Percentiles rank a stretch among this genome's conserved stretches.
Conservation (phyloP, 2,797 vertebrate species). For the Danio choprae region DNA sequence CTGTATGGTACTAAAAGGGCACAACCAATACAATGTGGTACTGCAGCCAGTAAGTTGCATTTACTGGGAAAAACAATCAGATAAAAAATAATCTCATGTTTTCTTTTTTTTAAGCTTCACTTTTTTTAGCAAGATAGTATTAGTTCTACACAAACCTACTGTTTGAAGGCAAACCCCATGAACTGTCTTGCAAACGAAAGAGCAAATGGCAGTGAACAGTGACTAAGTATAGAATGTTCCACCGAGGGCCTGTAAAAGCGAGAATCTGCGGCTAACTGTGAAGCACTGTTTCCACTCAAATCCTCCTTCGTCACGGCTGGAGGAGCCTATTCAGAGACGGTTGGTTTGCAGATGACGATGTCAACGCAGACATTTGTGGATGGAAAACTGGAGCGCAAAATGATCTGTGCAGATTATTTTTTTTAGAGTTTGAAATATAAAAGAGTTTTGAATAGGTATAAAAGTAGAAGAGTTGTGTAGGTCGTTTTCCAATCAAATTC, state of each 20-base stretch:
- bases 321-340: slow-evolving; percentile 1
- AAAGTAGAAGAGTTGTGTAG: background rate
- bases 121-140: background rate
- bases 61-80: no score
- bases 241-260: slow-evolving; percentile 58
- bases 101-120: background rate
- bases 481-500: background rate
- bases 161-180: slow-evolving; percentile 13
- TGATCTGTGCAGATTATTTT: background rate
- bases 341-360: background rate
- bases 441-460: background rate
- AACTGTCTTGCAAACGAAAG: slow-evolving; percentile 40
- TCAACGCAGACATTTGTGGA: slow-evolving; percentile 3
- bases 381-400: slow-evolving; percentile 34
- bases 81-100: background rate
- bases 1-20: slow-evolving; percentile 46
- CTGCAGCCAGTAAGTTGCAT: background rate
- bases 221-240: slow-evolving; percentile 58
- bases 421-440: background rate
- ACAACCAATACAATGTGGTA: slow-evolving; percentile 67
- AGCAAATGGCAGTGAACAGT: background rate
- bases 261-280: slow-evolving; percentile 53
- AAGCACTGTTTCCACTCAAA: slow-evolving; percentile 58
- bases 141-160: slow-evolving; percentile 17
- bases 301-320: slow-evolving; percentile 29